Base-by-base conservation (phyloP, 2,888 invertebrate genomes). In the Elysia crispata region DNA sequence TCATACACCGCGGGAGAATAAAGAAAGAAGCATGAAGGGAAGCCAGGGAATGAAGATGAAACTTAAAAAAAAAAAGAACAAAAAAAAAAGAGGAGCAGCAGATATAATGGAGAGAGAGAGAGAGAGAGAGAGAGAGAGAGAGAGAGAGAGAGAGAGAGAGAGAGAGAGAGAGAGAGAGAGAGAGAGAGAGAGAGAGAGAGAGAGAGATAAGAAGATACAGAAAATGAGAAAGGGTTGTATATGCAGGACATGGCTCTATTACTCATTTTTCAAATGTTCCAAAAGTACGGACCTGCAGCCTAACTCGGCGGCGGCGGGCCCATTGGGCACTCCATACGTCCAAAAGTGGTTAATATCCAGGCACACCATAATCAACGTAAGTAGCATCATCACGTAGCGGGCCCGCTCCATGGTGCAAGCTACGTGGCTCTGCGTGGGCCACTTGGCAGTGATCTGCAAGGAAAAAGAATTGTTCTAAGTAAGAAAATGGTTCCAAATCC, bases 261-360 rank as follows among this genome's bases (percentile, higher is more conserved):
- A 54, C 54, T 15, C 54, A 15, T 13, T 15, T 18, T 15, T 60
- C 60, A 23, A 8, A 60, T 3, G 3, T n/a, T 31, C 15, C 33
- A 23, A n/a, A 41, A 18, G 33, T 30, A 23, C 1, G 60, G 57
- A 77, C 78, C 41, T 31, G 74, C 79, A 79, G 11, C 30, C 66
- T 1, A 60, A 1, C 25, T 62, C 76, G 13, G 72, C 41, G 3
- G 41, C 41, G 41, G 41, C 41, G 41, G 41, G 41, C 41, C 41
- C 41, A 8, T 75, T 57, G 8, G 87, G 85, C 15, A 90, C 83
- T 6, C 90, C 90, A 33, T 86, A 85, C 1, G 91, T 89, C 91
- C 91, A 91, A 87, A 91, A 91, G 83, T 86, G 90, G 82, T 91
- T 90, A 50, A 90, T 87, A 82, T 91, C 91, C 62, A 91, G 82